Percentiles rank a stretch among this genome's conserved stretches.
Evolutionary conservation across 2,797 vertebrate species (phyloP).

Genomic region (Cygnus olor): DNA sequence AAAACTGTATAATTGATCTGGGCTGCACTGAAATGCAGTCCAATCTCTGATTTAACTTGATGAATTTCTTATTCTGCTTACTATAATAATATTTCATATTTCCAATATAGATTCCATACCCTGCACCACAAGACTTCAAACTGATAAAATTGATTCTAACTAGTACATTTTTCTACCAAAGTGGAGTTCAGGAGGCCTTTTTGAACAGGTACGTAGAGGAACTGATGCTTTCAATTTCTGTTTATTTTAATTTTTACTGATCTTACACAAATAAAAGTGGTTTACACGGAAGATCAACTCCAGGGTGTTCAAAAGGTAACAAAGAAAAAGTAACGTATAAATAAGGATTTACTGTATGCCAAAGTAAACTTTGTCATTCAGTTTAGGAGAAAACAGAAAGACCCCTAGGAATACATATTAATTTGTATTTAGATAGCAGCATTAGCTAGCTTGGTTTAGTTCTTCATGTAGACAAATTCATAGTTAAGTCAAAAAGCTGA

Average conservation of each 20-base stretch:
- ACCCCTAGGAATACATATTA: not conserved
- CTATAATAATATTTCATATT: not conserved
- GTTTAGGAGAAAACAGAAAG: not conserved
- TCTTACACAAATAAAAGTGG: not conserved
- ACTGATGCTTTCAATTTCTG: not conserved
- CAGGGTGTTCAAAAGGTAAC: not conserved
- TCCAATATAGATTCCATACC: not conserved
- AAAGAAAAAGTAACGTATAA: not conserved
- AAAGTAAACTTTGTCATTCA: not conserved
- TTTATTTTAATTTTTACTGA: not conserved
- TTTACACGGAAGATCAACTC: not conserved
- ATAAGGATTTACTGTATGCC: not conserved
- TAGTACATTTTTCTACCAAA: not conserved
- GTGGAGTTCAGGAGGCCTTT: not conserved
- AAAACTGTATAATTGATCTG: not conserved
- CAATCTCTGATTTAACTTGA: not conserved
- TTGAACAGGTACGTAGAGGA: not conserved
- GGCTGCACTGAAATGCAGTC: not conserved
- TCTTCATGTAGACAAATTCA: not conserved
- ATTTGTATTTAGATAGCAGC: not conserved
- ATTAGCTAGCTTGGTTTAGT: not conserved
- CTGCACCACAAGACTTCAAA: not conserved
- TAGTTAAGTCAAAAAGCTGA: not conserved
- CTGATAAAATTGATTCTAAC: not conserved
- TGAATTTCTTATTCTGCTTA: not conserved